Base-by-base conservation (phyloP, 2,797 vertebrate genomes). In the Gadopsis marmoratus region DNA sequence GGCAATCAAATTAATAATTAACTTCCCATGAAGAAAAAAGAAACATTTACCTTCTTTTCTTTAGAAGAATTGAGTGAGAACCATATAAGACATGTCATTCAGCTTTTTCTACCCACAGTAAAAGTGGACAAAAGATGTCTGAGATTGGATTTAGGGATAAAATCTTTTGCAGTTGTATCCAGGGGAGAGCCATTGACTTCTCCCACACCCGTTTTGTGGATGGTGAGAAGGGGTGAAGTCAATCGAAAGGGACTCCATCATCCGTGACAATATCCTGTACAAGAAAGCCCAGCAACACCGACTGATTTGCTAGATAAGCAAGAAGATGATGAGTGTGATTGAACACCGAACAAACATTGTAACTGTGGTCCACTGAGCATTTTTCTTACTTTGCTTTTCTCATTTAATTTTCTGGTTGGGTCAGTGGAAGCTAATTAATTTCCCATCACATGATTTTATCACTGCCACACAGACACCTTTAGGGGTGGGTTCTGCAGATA, bases 361-460 rank as follows among this genome's bases (percentile, higher is more conserved):
- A 80, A 65, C 48, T 75, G 50, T 35, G 74, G n/a, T 69, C 75
- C 45, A 62, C 71, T 45, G 54, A 82, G 70, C 63, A 77, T 78
- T 81, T 65, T 50, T 71, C 82, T 85, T 33, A 60, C 74, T 86
- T 74, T 81, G 56, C 76, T 81, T 85, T 85, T 77, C 71, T 86
- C 75, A 65, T 85, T 82, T 80, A 66, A 87, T 81, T 71, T 74
- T 63, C 56, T 26, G 53, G 51, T 66, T 4, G 16, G 83, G 84
- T 90, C 85, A 78, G 62, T 59, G 72, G 45, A 91, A 85, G 84
- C 85, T 88, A 89, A 93, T 92, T 88, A 75, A 88, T 87, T 87
- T 89, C 59, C n/a, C 47, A 72, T 80, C 74, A 68, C 53, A 21
- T 43, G 75, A 89, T 87, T 72, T 85, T 86, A 90, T 91, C 88